Conservation (phyloP, 2,888 invertebrate genomes). For the Caenorhabditis sinica region DNA sequence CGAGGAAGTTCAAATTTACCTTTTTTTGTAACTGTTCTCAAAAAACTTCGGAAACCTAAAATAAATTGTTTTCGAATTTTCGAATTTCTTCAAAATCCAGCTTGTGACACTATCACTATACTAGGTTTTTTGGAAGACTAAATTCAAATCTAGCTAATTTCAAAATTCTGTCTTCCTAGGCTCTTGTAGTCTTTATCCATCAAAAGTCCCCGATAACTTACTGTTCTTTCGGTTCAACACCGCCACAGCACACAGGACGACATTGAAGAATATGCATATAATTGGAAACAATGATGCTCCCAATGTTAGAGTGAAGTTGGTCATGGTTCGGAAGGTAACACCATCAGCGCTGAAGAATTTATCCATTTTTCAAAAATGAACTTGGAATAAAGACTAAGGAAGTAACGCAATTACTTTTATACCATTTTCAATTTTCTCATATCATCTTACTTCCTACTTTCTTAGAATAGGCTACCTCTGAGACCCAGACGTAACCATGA, state of each 20-base stretch:
- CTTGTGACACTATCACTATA: too few species aligned
- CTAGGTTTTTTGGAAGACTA: too few species aligned
- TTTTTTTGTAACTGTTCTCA: too few species aligned
- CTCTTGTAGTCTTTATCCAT: too few species aligned
- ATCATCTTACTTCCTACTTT: neutral
- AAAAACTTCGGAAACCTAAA: too few species aligned
- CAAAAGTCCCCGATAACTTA: neutral
- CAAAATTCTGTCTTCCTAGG: too few species aligned
- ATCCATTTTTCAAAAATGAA: neutral
- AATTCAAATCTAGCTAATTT: too few species aligned
- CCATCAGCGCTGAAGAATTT: conserved; percentile 8
- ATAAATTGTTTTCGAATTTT: too few species aligned
- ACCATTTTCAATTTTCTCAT: too few species aligned
- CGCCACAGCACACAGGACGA: neutral
- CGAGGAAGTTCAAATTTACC: too few species aligned
- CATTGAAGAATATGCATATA: neutral
- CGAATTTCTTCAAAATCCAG: too few species aligned
- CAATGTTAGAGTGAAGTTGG: neutral
- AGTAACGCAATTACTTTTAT: too few species aligned
- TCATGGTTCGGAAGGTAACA: neutral
- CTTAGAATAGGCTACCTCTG: neutral
- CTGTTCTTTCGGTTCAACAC: neutral
- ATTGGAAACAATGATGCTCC: conserved; percentile 4
- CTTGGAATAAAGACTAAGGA: neutral
- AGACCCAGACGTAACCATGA: neutral